phyloP scores from a whole-genome alignment of 2,113 vertebrate species.

The Lepisosteus oculatus region DNA sequence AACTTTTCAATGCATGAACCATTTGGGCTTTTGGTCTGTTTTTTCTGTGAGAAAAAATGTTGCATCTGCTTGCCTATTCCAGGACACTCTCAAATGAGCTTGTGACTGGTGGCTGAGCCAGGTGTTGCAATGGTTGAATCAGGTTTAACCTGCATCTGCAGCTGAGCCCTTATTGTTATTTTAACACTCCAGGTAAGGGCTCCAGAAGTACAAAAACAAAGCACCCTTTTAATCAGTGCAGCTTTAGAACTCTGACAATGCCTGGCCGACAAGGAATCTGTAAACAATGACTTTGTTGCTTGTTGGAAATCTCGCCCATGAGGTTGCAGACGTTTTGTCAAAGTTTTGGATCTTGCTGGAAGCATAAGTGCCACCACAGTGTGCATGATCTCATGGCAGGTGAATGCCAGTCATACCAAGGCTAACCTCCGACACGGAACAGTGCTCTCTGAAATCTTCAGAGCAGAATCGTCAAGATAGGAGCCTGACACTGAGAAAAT shows the following conservation, averaged over 20 bases:
- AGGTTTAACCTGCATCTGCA: neutral
- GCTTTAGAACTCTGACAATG: neutral
- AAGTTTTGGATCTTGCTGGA: neutral
- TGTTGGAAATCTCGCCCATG: neutral
- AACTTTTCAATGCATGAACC: no score
- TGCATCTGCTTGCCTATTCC: no score
- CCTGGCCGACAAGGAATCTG: neutral
- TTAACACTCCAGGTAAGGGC: neutral
- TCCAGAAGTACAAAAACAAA: neutral
- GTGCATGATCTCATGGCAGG: neutral
- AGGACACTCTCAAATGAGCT: no score
- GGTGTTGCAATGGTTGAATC: neutral
- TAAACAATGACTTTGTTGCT: constrained; percentile 1
- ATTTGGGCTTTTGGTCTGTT: no score
- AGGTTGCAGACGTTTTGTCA: no score
- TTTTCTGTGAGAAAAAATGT: no score
- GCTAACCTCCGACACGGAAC: neutral
- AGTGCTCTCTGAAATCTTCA: no score
- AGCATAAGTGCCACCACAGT: neutral
- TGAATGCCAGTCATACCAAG: neutral
- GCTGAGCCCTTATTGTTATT: neutral
- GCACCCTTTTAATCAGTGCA: neutral
- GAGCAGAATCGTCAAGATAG: no score
- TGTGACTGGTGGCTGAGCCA: neutral
- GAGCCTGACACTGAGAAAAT: no score